Evolutionary conservation across 2,113 vertebrate species (phyloP).

Genomic region (Sinosuthora webbiana): DNA sequence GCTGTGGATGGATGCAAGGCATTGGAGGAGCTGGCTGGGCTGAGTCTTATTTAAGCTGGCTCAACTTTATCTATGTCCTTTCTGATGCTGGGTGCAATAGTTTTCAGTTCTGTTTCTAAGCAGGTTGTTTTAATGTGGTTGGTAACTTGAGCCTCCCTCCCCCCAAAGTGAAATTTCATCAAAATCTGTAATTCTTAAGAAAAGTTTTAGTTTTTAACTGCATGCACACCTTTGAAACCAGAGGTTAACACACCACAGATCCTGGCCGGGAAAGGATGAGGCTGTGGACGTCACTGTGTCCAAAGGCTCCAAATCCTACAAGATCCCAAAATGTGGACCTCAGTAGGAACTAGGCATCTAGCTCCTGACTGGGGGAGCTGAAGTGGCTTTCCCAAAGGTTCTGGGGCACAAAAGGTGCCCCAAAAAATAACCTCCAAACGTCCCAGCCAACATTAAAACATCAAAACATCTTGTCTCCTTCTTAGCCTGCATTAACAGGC

Average conservation of each 20-base stretch:
- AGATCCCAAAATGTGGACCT: neutral
- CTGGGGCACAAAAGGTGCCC: neutral
- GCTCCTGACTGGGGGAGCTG: neutral
- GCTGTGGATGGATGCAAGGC: neutral
- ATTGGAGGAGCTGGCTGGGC: neutral
- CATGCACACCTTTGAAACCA: neutral
- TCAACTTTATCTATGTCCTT: neutral
- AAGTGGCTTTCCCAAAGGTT: neutral
- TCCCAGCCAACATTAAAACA: neutral
- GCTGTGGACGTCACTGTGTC: neutral
- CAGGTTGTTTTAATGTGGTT: neutral
- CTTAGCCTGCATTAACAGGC: neutral
- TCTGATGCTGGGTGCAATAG: neutral
- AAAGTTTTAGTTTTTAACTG: neutral
- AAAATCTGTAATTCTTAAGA: neutral
- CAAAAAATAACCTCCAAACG: neutral
- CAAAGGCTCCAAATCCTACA: neutral
- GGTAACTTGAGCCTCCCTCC: neutral
- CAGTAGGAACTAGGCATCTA: neutral
- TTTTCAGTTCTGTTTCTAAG: neutral
- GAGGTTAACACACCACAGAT: accelerated
- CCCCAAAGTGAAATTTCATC: neutral
- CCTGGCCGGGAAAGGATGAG: neutral
- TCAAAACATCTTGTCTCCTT: neutral
- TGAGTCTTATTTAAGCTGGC: neutral